Conservation (phyloP, 2,888 invertebrate genomes). For the Gisinianus flammeolus region DNA sequence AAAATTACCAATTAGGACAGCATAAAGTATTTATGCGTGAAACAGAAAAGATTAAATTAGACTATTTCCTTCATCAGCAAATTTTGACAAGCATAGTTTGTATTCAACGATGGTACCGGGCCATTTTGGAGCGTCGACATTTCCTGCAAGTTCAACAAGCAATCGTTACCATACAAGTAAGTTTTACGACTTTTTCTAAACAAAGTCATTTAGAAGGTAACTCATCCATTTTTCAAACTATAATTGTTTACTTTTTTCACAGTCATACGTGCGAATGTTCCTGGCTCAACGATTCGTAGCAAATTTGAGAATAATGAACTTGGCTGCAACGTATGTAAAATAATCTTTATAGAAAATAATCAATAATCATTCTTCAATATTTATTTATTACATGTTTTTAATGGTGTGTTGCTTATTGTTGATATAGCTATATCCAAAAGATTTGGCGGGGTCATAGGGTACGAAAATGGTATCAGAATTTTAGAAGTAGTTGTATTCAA, state of each 20-base stretch:
- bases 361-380: too few species aligned
- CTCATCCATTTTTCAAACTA: neutral
- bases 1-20: conserved; percentile 87
- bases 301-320: conserved; percentile 61
- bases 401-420: too few species aligned
- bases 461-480: conserved; percentile 71
- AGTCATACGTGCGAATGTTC: conserved; percentile 74
- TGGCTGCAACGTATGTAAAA: conserved; percentile 66
- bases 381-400: too few species aligned
- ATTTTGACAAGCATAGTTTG: conserved; percentile 91
- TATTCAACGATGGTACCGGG: conserved; percentile 89
- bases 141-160: conserved; percentile 78
- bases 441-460: conserved; percentile 76
- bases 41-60: conserved; percentile 89
- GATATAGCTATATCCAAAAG: conserved; percentile 82
- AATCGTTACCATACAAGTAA: conserved; percentile 74
- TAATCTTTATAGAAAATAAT: too few species aligned
- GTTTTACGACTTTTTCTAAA: neutral
- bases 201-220: too few species aligned
- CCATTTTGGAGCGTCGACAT: conserved; percentile 76
- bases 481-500: conserved; percentile 68
- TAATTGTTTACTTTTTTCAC: conserved; percentile 45
- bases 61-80: conserved; percentile 89
- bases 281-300: conserved; percentile 67
- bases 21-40: conserved; percentile 94